Percentiles rank a stretch among this genome's conserved stretches.
phyloP scores from a whole-genome alignment of 2,888 invertebrate species.

The Drosophila ustulata region DNA sequence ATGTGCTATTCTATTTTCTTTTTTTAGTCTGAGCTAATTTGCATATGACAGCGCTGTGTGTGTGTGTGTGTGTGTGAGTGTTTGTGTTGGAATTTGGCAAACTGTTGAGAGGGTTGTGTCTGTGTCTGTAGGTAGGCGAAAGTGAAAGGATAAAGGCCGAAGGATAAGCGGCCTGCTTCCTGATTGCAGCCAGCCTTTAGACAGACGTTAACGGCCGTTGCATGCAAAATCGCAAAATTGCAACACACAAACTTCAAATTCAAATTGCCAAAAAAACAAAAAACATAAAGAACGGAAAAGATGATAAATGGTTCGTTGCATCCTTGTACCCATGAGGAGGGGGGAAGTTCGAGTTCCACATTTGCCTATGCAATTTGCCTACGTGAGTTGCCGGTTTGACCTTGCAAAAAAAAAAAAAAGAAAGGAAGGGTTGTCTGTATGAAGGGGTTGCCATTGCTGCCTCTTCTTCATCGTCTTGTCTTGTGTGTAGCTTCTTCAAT shows the following conservation, averaged over 20 bases:
- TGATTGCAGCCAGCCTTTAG: slow-evolving; percentile 38
- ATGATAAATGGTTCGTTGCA: slow-evolving; percentile 74
- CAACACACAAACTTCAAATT: slow-evolving; percentile 47
- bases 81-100: slow-evolving; percentile 74
- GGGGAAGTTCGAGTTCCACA: slow-evolving; percentile 24
- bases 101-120: slow-evolving; percentile 40
- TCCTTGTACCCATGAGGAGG: slow-evolving; percentile 1
- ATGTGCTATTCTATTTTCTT: slow-evolving; percentile 34
- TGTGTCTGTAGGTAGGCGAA: slow-evolving; percentile 66
- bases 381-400: slow-evolving; percentile 54
- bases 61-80: slow-evolving; percentile 26
- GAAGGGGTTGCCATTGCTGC: slow-evolving; percentile 42
- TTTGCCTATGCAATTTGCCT: slow-evolving; percentile 75
- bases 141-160: slow-evolving; percentile 74
- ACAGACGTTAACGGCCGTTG: slow-evolving; percentile 63
- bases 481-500: slow-evolving; percentile 66
- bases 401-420: slow-evolving; percentile 49
- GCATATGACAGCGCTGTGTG: slow-evolving; percentile 66
- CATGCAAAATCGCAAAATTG: slow-evolving; percentile 68
- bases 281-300: slow-evolving; percentile 50
- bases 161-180: slow-evolving; percentile 61
- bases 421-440: slow-evolving; percentile 33
- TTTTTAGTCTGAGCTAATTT: slow-evolving; percentile 66
- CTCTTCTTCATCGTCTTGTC: slow-evolving; percentile 32
- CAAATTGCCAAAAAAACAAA: slow-evolving; percentile 30